Base-by-base conservation (phyloP, 2,113 vertebrate genomes). In the Mobula birostris region DNA sequence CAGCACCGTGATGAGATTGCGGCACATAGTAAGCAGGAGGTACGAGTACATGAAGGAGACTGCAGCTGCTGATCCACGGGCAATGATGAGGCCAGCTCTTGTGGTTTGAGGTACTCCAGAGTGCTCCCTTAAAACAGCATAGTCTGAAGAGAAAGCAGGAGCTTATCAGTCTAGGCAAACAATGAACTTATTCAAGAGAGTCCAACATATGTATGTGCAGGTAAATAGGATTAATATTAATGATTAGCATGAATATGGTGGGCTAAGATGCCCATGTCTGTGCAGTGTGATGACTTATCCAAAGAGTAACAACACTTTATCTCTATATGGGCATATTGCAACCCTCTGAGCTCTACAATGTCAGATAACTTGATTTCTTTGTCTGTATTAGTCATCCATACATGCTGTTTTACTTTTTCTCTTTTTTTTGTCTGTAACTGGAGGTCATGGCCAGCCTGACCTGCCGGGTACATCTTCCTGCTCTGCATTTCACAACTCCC, bases 11-110 rank as follows among this genome's bases (percentile, higher is more conserved):
- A 90, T 94, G 68, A 94, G 82, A 72, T 94, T 94, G 2, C 94
- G 94, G n/a, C 94, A 94, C 94, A 94, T 94, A 24, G 94, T 94
- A 87, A 94, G 94, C 21, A 94, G 94, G 87, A 94, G 93, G 87
- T 88, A 94, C 11, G 94, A 94, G 32, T 94, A 94, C 63, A 77
- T 17, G 72, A 94, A 92, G n/a, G 82, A 94, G 56, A 93, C 72
- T 0, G 63, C 94, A 15, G 94, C 94, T 27, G 94, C 94, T 14
- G 94, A 74, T 48, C 94, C 87, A 40, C 94, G 94, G 24, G 94
- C 80, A 66, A 94, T 72, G 40, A 74, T 94, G 66, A 94, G 32
- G 19, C 94, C 94, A 29, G 56, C 66, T 61, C 87, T 76, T 19
- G 94, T 94, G 40, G 87, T 88, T 70, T 94, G 85, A 8, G 74